phyloP scores from a whole-genome alignment of 2,797 vertebrate species.

The Epinephelus coioides region DNA sequence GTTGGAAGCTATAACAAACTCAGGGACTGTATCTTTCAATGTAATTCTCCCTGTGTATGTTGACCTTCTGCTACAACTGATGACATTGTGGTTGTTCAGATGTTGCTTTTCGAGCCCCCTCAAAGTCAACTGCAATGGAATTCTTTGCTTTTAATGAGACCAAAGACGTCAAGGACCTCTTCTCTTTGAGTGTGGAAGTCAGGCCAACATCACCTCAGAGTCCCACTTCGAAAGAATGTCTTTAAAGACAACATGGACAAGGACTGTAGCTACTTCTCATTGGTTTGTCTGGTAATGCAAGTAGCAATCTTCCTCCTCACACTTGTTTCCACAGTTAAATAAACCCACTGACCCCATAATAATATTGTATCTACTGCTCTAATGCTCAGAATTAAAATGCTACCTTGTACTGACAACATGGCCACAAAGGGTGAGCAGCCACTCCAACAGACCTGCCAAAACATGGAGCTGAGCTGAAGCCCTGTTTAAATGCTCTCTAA shows the following conservation, averaged over 20 bases:
- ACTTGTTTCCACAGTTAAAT: constrained; percentile 7
- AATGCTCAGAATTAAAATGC: background rate
- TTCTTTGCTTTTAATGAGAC: background rate
- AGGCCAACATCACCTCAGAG: background rate
- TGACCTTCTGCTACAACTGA: background rate
- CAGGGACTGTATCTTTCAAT: no score
- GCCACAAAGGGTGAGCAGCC: constrained; percentile 17
- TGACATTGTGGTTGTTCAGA: background rate
- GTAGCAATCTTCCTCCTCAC: background rate
- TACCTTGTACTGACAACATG: background rate
- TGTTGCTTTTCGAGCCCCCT: background rate
- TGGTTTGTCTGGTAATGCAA: background rate
- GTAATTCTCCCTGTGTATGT: background rate
- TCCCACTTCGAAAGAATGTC: background rate
- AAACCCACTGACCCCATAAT: constrained; percentile 6
- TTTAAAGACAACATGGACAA: background rate
- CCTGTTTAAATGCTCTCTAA: constrained; percentile 17
- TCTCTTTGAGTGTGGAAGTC: background rate
- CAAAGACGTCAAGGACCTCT: background rate
- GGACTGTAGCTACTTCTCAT: background rate
- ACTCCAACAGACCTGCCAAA: constrained; percentile 18
- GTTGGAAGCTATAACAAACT: no score
- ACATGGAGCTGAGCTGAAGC: constrained; percentile 18
- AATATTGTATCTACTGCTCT: background rate
- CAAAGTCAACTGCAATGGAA: background rate